Percentiles rank a stretch among this genome's conserved stretches.
These are phyloP conservation scores for Colletes gigas DNA, from an alignment of 1,140 invertebrate genomes.

Conservation along the genomic window DNA sequence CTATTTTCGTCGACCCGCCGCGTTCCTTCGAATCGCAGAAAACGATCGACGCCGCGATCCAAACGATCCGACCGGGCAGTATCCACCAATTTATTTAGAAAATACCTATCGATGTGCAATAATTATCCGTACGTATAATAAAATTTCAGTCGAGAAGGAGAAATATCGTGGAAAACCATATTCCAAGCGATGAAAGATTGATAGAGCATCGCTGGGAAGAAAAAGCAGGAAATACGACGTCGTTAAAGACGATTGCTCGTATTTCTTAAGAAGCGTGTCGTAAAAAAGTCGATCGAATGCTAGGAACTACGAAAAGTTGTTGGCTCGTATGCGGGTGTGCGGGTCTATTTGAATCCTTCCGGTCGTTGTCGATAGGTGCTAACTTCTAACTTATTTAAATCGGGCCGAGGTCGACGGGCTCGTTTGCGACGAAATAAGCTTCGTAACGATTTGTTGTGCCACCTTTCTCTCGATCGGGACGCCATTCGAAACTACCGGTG, in stretches of 20 bases:
- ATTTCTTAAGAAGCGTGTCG: background rate
- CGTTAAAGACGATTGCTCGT: background rate
- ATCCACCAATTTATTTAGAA: too few relatives aligned
- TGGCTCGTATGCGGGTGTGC: constrained; percentile 28
- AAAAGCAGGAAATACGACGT: constrained; percentile 9
- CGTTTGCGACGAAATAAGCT: constrained; percentile 24
- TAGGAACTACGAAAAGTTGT: constrained; percentile 39
- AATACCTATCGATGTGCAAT: too few relatives aligned
- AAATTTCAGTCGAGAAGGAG: too few relatives aligned
- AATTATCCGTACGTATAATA: too few relatives aligned
- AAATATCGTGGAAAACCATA: too few relatives aligned
- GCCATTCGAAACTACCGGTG: too few relatives aligned
- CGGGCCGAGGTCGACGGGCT: constrained; percentile 39
- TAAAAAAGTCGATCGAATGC: constrained; percentile 28
- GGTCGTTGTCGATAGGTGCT: constrained; percentile 15
- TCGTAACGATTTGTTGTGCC: too few relatives aligned
- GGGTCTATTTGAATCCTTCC: constrained; percentile 56
- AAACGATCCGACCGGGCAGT: too few relatives aligned
- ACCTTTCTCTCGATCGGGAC: too few relatives aligned
- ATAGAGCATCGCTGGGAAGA: background rate
- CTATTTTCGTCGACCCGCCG: background rate
- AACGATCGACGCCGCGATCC: background rate
- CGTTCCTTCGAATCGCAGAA: background rate
- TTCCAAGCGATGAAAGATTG: too few relatives aligned
- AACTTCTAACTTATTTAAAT: constrained; percentile 43